Evolutionary conservation across 2,797 vertebrate genomes (phyloP).

Genomic region (Lepidocolaptes lacrymiger): DNA sequence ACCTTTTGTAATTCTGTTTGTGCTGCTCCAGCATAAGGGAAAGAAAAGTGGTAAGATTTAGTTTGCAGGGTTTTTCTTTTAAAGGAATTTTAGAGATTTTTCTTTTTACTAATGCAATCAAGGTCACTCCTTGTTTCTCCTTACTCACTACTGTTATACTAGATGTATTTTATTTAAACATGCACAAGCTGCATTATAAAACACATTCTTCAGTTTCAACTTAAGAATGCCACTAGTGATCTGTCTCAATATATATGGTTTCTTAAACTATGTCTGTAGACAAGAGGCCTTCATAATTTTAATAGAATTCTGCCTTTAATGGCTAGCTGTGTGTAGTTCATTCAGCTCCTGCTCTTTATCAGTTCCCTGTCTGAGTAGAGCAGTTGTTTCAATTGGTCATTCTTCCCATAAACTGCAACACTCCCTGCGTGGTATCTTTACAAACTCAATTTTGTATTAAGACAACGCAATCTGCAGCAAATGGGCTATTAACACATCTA

Average conservation of each 20-base stretch:
- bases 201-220: neutral
- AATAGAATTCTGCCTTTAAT: neutral
- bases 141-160: neutral
- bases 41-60: neutral
- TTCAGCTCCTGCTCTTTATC: neutral
- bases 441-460: conserved; percentile 5
- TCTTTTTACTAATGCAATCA: neutral
- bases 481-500: conserved; percentile 15
- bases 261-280: neutral
- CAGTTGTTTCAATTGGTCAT: neutral
- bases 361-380: neutral
- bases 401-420: neutral
- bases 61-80: neutral
- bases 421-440: neutral
- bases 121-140: neutral
- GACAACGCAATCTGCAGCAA: neutral
- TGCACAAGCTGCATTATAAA: neutral
- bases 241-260: neutral
- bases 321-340: neutral
- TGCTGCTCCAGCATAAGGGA: neutral
- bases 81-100: neutral
- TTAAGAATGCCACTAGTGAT: neutral
- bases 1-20: neutral
- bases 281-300: neutral
- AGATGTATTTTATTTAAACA: neutral